Evolutionary conservation across 2,888 invertebrate species (phyloP).

Genomic region (Melanophora roralis): DNA sequence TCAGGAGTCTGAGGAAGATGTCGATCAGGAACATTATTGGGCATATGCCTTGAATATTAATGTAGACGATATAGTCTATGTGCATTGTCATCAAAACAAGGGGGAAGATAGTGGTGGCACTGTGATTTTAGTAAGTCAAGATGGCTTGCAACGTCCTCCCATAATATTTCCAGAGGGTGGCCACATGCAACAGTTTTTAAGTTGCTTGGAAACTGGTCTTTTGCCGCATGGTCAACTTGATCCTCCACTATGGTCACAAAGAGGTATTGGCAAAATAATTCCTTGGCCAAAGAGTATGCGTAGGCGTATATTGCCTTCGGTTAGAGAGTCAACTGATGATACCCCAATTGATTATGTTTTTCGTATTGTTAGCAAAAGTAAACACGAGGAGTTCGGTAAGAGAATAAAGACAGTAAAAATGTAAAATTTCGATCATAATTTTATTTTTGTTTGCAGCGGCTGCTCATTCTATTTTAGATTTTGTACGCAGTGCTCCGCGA

Average conservation of each 20-base stretch:
- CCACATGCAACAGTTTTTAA: constrained; percentile 92
- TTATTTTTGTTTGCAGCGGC: constrained; percentile 78
- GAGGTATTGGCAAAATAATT: constrained; percentile 84
- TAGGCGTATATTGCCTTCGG: constrained; percentile 83
- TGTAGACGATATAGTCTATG: constrained; percentile 94
- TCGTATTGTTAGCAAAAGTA: constrained; percentile 88
- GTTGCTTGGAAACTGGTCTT: constrained; percentile 90
- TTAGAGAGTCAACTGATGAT: constrained; percentile 80
- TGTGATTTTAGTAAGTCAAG: constrained; percentile 93
- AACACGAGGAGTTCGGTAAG: constrained; percentile 85
- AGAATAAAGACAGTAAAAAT: background rate
- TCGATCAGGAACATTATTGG: constrained; percentile 90
- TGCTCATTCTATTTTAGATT: constrained; percentile 83
- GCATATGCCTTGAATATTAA: constrained; percentile 94
- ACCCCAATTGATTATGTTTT: constrained; percentile 90
- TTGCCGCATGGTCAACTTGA: constrained; percentile 93
- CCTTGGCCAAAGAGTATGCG: constrained; percentile 80
- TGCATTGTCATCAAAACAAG: constrained; percentile 94
- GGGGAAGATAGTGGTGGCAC: constrained; percentile 88
- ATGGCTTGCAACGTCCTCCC: constrained; percentile 95
- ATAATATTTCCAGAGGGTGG: constrained; percentile 95
- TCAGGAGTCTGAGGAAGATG: constrained; percentile 81
- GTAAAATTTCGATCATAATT: background rate
- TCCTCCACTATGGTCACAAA: constrained; percentile 95
- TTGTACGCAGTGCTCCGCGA: constrained; percentile 77